Percentiles rank a stretch among this genome's conserved stretches.
phyloP scores from a whole-genome alignment of 1,140 invertebrate species.

The Akabosia matsudoensis region DNA sequence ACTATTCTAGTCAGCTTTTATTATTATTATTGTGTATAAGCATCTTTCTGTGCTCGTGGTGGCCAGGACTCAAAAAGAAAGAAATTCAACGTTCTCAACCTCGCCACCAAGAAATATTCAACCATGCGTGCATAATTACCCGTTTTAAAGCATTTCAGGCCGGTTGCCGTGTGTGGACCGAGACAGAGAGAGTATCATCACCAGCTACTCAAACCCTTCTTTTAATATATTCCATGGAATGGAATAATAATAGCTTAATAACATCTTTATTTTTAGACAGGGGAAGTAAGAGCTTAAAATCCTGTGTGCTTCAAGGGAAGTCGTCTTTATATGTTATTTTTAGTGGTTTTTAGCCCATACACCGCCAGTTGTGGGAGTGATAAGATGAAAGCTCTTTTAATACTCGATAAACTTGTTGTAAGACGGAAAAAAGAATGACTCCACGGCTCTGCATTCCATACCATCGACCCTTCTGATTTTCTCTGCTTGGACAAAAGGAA shows the following conservation, averaged over 20 bases:
- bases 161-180: too few relatives aligned
- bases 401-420: slow-evolving; percentile 11
- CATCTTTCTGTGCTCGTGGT: neutral
- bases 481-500: too few relatives aligned
- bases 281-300: neutral
- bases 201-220: neutral
- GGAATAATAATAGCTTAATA: neutral
- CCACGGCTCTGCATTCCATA: too few relatives aligned
- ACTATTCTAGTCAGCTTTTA: too few relatives aligned
- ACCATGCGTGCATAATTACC: slow-evolving; percentile 47
- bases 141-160: slow-evolving; percentile 26
- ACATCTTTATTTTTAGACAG: neutral
- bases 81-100: neutral
- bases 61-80: neutral
- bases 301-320: too few relatives aligned
- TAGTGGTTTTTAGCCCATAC: neutral
- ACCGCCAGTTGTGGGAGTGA: neutral
- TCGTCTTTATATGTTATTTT: too few relatives aligned
- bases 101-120: slow-evolving; percentile 31
- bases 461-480: too few relatives aligned
- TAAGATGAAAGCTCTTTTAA: slow-evolving; percentile 9
- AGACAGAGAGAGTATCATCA: too few relatives aligned
- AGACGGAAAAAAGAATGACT: neutral
- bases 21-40: neutral
- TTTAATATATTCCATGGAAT: neutral